Evolutionary conservation across 2,888 invertebrate species (phyloP), one percentile per base, ranked within the genome.

Genomic region (Leucozona laternaria): DNA sequence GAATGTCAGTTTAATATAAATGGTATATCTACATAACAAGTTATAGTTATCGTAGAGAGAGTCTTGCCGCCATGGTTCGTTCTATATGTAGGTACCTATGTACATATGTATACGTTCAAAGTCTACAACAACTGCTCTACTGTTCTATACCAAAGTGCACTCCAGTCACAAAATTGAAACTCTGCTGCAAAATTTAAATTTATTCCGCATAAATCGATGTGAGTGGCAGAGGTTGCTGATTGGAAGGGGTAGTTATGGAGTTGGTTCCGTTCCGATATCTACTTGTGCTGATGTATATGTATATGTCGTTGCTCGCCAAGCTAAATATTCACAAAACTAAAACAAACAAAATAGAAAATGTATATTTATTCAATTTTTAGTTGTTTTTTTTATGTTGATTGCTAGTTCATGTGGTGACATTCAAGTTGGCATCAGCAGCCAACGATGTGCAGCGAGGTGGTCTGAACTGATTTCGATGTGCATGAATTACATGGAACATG

Each of bases 381-480:
- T n/a, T 43, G 25, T 62, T 37, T 13, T 57, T 34, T 20, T 34
- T 20, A 25, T 25, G 0, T 22, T 50, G 13, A 8, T 37, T 22
- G 20, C 57, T 25, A 28, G 17, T 31, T 45, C 34, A 50, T 50
- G 50, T 68, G 66, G 50, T 68, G 66, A 68, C 66, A 68, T 50
- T 68, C 50, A 50, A 50, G 48, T 68, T 68, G 66, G 62, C 62
- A 64, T 43, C 48, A 31, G 66, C 20, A 60, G 31, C 37, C 37
- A 64, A 37, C 55, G 64, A 64, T 64, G 40, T 71, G 71, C 62
- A 62, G 45, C 71, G 60, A 43, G 64, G 71, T 79, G 79, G 71
- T 71, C 71, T 71, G 71, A 62, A 62, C 71, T 71, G 71, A 71
- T 79, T 79, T 31, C 15, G 45, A 77, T 68, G 34, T 45, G 64